phyloP scores from a whole-genome alignment of 2,888 invertebrate species.

The Elegia similella region DNA sequence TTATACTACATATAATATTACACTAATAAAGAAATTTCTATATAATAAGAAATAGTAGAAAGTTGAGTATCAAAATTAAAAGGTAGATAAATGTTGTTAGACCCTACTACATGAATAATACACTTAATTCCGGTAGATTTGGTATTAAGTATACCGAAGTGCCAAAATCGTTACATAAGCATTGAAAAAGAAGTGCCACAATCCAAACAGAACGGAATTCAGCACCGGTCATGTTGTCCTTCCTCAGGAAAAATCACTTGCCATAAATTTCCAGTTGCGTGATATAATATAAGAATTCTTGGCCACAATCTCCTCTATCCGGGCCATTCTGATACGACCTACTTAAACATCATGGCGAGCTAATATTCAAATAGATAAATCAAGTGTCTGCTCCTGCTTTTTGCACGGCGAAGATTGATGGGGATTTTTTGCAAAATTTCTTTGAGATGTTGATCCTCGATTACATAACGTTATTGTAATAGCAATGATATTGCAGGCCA shows the following conservation, averaged over 20 bases:
- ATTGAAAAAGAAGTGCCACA: no score
- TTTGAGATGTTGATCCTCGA: conserved; percentile 49
- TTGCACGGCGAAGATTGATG: conserved; percentile 68
- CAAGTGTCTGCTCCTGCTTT: conserved; percentile 60
- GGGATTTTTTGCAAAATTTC: conserved; percentile 54
- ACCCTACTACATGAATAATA: no score
- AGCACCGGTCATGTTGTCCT: conserved; percentile 6
- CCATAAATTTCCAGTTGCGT: conserved; percentile 29
- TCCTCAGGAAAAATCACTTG: conserved; percentile 25
- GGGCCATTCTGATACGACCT: conserved; percentile 42
- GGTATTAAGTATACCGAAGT: neutral
- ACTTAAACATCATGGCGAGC: conserved; percentile 44
- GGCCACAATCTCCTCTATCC: conserved; percentile 33
- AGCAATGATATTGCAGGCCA: conserved; percentile 51
- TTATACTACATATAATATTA: no score
- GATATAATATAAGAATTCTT: conserved; percentile 28
- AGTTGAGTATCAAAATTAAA: no score
- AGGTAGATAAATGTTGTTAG: no score
- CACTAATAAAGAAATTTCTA: no score
- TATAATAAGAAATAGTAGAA: no score
- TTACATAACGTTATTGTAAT: conserved; percentile 54
- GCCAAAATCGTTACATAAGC: neutral
- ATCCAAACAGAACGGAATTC: conserved; percentile 26
- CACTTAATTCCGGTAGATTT: no score
- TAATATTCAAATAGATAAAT: conserved; percentile 77